Evolutionary conservation across 2,113 vertebrate species (phyloP), one percentile per base, ranked within the genome.

Genomic region (Corythoichthys haematopterus): DNA sequence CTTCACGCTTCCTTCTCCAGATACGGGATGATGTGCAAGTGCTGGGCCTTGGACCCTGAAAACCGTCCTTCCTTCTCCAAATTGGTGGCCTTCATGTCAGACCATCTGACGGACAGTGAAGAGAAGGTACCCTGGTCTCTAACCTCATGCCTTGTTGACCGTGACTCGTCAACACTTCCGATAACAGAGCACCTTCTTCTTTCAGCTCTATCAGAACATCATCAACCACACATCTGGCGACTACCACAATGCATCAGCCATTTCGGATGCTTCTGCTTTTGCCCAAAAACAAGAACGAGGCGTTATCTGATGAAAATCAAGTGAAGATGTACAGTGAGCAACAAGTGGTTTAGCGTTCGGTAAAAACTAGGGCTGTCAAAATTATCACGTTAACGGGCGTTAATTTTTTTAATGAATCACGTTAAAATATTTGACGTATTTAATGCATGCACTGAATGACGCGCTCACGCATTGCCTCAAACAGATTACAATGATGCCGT

Each of bases 21-120:
- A 78, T 98, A 98, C n/a, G 45, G 11, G 1, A 75, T 94, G 37
- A 97, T 99, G 94, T 85, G 92, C 8, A 91, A 89, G 68, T 99
- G 96, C 82, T 99, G 96, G 96, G 89, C 90, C 60, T 90, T 94
- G 67, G 91, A 96, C 76, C 90, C 93, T 1, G 78, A 75, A 66
- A 85, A 91, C 71, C 91, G 97, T 38, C 97, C 95, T 0, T 90
- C 92, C 33, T 98, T 98, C 88, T 93, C 93, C 46, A 84, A 89
- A 66, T 80, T 98, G 70, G 91, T 93, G 81, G 91, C 90, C 7
- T 92, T 91, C 65, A 90, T 97, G 84, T 91, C 88, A 6, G 88
- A 87, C 81, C 93, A 94, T 86, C 88, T 99, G 83, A 84, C 84
- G 8, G 89, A 92, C 45, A 87, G 87, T 70, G 95, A 96, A 84